A percentile compares a stretch with the other conserved stretches of the same genome.
phyloP scores from a whole-genome alignment of 2,888 invertebrate genomes.

The Drosophila macrospina region DNA sequence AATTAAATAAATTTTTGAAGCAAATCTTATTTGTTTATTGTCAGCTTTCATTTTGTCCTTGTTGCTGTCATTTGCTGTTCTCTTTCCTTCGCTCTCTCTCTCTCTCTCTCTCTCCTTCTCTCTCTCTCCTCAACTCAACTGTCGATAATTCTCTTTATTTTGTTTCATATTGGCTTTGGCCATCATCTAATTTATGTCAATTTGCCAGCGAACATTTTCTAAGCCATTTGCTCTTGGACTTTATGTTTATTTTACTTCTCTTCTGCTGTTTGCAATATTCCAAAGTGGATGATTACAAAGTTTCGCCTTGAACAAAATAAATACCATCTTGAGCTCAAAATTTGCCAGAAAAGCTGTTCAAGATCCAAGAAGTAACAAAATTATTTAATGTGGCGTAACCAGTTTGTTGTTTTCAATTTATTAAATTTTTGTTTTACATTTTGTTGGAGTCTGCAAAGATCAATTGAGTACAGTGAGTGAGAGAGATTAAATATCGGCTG shows the following conservation, averaged over 20 bases:
- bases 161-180: conserved; percentile 55
- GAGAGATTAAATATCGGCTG: conserved; percentile 7
- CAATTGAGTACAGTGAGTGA: not conserved
- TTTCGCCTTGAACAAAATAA: conserved; percentile 36
- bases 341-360: not conserved
- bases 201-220: conserved; percentile 71
- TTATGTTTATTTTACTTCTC: conserved; percentile 57
- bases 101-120: not conserved
- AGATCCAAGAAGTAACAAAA: conserved; percentile 5
- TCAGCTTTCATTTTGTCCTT: conserved; percentile 47
- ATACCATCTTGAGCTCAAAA: conserved; percentile 28
- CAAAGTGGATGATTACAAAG: conserved; percentile 64
- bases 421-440: not conserved
- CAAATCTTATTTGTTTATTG: conserved; percentile 76
- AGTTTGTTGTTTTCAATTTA: not conserved
- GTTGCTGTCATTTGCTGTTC: conserved; percentile 20
- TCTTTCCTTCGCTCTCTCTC: not conserved
- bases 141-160: conserved; percentile 63
- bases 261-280: conserved; percentile 37
- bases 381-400: not conserved
- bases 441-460: not conserved
- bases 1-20: conserved; percentile 77
- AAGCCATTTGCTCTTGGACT: conserved; percentile 72
- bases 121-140: conserved; percentile 1
- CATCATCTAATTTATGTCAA: conserved; percentile 69